Evolutionary conservation across 2,113 vertebrate species (phyloP).

Genomic region (Platysteira castanea): DNA sequence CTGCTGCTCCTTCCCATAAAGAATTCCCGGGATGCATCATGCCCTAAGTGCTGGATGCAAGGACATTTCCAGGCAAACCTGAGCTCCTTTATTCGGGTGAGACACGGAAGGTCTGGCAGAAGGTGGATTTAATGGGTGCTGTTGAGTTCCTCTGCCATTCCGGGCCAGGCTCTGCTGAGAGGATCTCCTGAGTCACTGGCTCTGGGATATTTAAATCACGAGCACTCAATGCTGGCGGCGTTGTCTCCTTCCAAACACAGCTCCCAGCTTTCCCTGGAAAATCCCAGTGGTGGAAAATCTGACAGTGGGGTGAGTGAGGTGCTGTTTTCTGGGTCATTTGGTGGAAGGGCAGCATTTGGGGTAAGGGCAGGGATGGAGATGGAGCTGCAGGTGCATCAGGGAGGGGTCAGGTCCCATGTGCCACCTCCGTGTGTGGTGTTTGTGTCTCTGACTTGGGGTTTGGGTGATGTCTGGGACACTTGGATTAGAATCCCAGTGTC

Average conservation of each 20-base stretch:
- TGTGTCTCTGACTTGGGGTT: not conserved
- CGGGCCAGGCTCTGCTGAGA: not conserved
- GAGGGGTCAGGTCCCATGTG: accelerated
- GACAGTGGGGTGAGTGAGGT: accelerated
- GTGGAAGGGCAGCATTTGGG: not conserved
- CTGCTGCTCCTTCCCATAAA: not conserved
- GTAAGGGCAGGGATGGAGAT: not conserved
- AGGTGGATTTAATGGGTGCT: not conserved
- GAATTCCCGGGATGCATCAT: not conserved
- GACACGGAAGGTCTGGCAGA: not conserved
- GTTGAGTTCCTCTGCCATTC: not conserved
- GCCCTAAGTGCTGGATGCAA: not conserved
- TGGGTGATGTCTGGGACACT: not conserved
- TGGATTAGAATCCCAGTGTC: not conserved
- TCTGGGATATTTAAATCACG: not conserved
- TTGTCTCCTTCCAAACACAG: not conserved
- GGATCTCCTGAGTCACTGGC: not conserved
- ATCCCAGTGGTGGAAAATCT: accelerated
- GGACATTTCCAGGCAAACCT: not conserved
- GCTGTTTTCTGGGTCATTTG: not conserved
- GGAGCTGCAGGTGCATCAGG: not conserved
- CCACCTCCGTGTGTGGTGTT: accelerated
- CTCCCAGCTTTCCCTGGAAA: not conserved
- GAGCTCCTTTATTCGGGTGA: not conserved
- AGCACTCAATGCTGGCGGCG: accelerated